Base-by-base conservation (phyloP, 2,888 invertebrate genomes). In the Drosophila hamatofila region DNA sequence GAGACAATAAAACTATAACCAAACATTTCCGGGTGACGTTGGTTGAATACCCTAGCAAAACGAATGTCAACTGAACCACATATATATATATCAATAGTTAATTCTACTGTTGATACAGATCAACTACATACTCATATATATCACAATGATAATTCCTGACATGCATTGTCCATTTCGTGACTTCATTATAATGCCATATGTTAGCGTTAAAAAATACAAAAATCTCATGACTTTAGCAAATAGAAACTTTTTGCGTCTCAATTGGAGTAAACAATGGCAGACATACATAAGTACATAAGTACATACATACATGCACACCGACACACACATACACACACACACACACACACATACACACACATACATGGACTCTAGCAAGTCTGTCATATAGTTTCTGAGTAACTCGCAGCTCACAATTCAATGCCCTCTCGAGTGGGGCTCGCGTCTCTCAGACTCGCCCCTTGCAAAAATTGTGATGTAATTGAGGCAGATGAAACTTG, bases 401-500 rank as follows among this genome's bases (percentile, higher is more conserved):
- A 39, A 4, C 54, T 25, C 12, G 5, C 33, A 42, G n/a, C 27
- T 14, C 23, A 23, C 51, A 51, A 65, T 55, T 66, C 65, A 55
- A 55, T 66, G 65, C 44, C 68, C 65, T 39, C 46, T 67, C 27
- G 42, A 54, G 67, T 55, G 68, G 9, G 4, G 2, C 25, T 35
- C 42, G 12, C 33, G n/a, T 9, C 41, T 9, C 41, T 14, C 18
- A 9, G 39, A 33, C 42, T 16, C 8, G 21, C 6, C 39, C 41
- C 49, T 30, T 27, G 51, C 11, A 25, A 2, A 30, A 39, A 39
- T 14, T 66, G 66, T 66, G 41, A 37, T 52, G 52, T 70, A 69
- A 70, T 70, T 54, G 60, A 23, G 60, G 54, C 69, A 72, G 77
- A 72, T 80, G 72, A 63, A 81, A 59, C 51, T 48, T 23, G 61